Base-by-base conservation (phyloP, 2,113 vertebrate genomes). In the Galemys pyrenaicus region DNA sequence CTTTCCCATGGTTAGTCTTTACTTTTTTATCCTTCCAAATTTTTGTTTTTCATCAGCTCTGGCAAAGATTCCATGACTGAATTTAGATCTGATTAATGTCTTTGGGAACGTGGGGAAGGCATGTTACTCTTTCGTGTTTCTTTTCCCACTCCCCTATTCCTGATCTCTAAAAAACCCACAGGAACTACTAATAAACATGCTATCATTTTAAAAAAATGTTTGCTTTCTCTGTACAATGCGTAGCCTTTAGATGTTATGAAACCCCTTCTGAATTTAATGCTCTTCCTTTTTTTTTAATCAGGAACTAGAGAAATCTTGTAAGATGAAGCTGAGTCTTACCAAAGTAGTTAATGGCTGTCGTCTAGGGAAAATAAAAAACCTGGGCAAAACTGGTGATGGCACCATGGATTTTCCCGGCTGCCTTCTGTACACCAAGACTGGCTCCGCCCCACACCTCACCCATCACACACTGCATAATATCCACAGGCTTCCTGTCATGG, bases 401-500 rank as follows among this genome's bases (percentile, higher is more conserved):
- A 97, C 97, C 1, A 67, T 99, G 92, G 98, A 99, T 28, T 96
- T 99, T 80, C 99, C 99, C 2, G 99, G 99, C 11, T 99, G 99
- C 97, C 96, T 99, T 68, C 98, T 99, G 32, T 99, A 99, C 97
- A 99, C 99, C 15, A 99, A 97, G 94, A 97, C 98, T 8, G 99
- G 99, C 35, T 98, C 98, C 0, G 99, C 99, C 20, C 99, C 99
- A 0, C 99, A 99, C 95, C 99, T 99, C 28, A 99, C 99, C 44
- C 98, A 98, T 86, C 99, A 99, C 84, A 99, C 98, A 0, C 98
- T 99, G 82, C 96, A 96, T 89, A 98, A 94, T 1, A 95, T 99
- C 54, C 96, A 95, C 12, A 98, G 95, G 16, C 95, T 99, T 41
- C 99, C 99, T 49, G 95, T 97, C 28, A 98, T 99, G 97, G 98